Base-by-base conservation (phyloP, 2,888 invertebrate genomes). In the Mimas tiliae region DNA sequence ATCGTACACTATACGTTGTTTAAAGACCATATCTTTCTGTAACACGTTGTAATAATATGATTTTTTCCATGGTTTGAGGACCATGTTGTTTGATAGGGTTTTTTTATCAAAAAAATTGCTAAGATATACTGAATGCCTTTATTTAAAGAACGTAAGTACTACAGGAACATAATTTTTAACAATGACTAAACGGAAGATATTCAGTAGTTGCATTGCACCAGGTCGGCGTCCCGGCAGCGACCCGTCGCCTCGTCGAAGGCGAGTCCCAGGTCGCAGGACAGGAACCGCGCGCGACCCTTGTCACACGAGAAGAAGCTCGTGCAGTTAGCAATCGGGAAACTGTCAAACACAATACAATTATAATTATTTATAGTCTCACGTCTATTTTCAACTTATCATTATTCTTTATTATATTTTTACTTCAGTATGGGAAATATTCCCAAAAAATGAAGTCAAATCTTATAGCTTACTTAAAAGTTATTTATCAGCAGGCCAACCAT, bases 301-400 rank as follows among this genome's bases (percentile, higher is more conserved):
- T 81, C 71, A 69, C 90, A 90, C 0, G 87, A 82, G 82, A 77
- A 88, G 83, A 90, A 90, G 67, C 80, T 80, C 75, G 72, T 81
- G 79, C 89, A 89, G 67, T 83, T 81, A 11, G 72, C 78, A 27
- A 82, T 81, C 16, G 58, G 58, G 70, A 83, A 82, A 63, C 89
- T 90, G 78, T 19, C 11, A 21, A 16, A 42, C 38, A 38, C 9
- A 38, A n/a, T n/a, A n/a, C n/a, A n/a, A n/a, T n/a, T n/a, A 38
- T 6, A 38, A 0, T 16, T 16, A n/a, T 6, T 6, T 7, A 7
- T 7, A 9, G 38, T 9, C 38, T 38, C 38, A 38, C 38, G 9
- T 6, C 7, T 34, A 38, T 7, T 38, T 38, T 38, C 9, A 38
- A 38, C 9, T 38, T 9, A 38, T 38, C 1, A 38, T 38, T 9